Evolutionary conservation across 1,140 invertebrate species (phyloP).

Genomic region (Nasonia vitripennis): DNA sequence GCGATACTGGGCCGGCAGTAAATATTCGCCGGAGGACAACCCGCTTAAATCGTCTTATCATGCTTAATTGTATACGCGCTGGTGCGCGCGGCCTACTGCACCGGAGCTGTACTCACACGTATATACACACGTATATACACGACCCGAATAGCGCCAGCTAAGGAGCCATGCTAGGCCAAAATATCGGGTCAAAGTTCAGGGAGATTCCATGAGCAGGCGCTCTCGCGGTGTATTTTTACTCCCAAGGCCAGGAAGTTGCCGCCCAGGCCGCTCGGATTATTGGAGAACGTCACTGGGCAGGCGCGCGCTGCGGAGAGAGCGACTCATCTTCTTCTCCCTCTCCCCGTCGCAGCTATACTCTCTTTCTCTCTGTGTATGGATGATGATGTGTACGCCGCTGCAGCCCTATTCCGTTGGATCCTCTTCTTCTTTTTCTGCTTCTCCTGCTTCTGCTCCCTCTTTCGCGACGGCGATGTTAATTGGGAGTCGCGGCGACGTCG

Average conservation of each 20-base stretch:
- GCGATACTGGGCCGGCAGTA: background rate
- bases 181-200: conserved; percentile 51
- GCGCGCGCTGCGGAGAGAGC: background rate
- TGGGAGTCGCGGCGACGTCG: too few relatives aligned
- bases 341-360: too few relatives aligned
- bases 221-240: conserved; percentile 40
- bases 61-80: background rate
- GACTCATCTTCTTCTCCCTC: background rate
- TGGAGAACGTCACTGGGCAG: conserved; percentile 19
- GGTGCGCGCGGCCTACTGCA: background rate
- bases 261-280: conserved; percentile 19
- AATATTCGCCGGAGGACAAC: background rate
- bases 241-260: conserved; percentile 23
- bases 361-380: background rate
- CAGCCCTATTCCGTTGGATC: too few relatives aligned
- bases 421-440: background rate
- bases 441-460: background rate
- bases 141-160: background rate
- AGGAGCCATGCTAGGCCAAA: background rate
- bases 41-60: background rate
- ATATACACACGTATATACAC: too few relatives aligned
- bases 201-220: conserved; percentile 28
- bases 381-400: too few relatives aligned
- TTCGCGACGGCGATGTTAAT: background rate
- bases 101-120: too few relatives aligned